phyloP scores from a whole-genome alignment of 37 sponge, comb jelly and placozoan species.

The Hexactinellida sp. region DNA sequence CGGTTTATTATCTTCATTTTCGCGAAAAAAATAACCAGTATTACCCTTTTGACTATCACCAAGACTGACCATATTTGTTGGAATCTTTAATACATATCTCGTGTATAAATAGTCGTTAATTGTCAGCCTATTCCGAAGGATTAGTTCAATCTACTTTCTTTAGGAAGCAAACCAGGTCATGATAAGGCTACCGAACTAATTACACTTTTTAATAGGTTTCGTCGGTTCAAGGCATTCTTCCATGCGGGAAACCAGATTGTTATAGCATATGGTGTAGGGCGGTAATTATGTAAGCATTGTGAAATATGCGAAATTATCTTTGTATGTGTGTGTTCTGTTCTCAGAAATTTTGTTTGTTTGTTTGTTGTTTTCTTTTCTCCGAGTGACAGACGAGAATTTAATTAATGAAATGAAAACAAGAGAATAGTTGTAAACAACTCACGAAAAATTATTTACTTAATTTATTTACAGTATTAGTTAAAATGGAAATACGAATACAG shows the following conservation, averaged over 20 bases:
- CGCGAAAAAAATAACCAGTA: slow-evolving; percentile 6
- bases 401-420: no score
- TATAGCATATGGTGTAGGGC: not conserved
- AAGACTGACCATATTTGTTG: not conserved
- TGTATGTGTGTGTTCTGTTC: not conserved
- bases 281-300: not conserved
- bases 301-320: not conserved
- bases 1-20: not conserved
- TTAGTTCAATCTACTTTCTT: not conserved
- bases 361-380: no score
- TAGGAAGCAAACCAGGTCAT: not conserved
- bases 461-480: no score
- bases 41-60: not conserved
- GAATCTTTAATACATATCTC: no score
- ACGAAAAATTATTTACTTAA: no score
- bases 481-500: no score
- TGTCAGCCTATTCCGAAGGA: no score
- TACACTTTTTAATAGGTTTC: not conserved
- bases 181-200: not conserved
- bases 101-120: no score
- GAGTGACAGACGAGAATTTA: no score
- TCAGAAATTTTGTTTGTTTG: not conserved
- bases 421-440: no score
- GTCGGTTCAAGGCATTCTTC: not conserved
- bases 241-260: not conserved